phyloP scores from a whole-genome alignment of 2,888 invertebrate species.

The Anticlea derivata region DNA sequence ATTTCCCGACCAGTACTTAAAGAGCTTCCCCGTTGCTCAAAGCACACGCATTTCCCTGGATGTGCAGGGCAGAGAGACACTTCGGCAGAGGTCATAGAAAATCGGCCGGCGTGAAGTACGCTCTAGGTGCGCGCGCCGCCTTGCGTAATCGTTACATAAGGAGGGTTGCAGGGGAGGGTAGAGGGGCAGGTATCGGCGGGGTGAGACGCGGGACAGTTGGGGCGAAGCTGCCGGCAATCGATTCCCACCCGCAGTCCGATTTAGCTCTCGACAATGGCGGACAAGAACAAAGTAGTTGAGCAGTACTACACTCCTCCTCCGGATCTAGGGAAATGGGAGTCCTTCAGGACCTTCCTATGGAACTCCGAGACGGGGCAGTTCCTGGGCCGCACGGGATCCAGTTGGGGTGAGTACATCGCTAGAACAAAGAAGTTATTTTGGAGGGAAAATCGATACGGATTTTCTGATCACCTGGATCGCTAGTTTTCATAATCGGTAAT shows the following conservation, averaged over 20 bases:
- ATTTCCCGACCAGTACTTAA: conserved; percentile 39
- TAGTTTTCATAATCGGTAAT: not conserved
- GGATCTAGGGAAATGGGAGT: conserved; percentile 93
- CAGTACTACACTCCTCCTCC: conserved; percentile 92
- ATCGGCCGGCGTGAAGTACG: conserved; percentile 51
- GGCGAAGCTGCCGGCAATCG: conserved; percentile 73
- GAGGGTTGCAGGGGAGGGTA: conserved; percentile 58
- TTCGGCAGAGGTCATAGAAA: conserved; percentile 37
- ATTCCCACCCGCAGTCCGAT: conserved; percentile 76
- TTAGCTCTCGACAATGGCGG: conserved; percentile 86
- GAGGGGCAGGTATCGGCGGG: conserved; percentile 41
- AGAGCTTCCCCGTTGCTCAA: conserved; percentile 42
- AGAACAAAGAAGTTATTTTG: conserved; percentile 43
- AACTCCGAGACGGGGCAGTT: conserved; percentile 96
- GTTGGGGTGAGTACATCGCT: conserved; percentile 93
- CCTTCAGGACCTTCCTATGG: conserved; percentile 93
- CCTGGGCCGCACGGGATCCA: conserved; percentile 94
- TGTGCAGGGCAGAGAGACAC: conserved; percentile 7
- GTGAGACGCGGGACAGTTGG: conserved; percentile 43
- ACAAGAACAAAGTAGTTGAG: conserved; percentile 88
- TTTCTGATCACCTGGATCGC: conserved; percentile 11
- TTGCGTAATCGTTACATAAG: conserved; percentile 81
- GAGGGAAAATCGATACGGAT: conserved; percentile 55
- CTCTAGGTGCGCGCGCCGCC: conserved; percentile 71
- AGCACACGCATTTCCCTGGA: not conserved